Evolutionary conservation across 2,888 invertebrate species (phyloP).

Genomic region (Rambutsinella grinnellia): DNA sequence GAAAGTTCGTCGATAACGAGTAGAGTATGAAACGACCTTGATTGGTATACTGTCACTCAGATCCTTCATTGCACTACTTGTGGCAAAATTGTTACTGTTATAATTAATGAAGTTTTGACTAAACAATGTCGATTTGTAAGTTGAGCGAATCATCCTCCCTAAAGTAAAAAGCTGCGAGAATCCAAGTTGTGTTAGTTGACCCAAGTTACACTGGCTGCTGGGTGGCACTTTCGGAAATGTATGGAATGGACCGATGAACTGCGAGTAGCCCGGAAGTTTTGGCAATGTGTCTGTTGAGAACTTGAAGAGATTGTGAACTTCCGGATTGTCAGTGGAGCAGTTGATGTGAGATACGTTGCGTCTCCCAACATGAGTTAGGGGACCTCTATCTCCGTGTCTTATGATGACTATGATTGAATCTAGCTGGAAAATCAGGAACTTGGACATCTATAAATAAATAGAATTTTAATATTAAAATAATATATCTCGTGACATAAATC

Average conservation of each 20-base stretch:
- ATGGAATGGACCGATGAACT: slow-evolving; percentile 84
- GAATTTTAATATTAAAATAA: slow-evolving; percentile 5
- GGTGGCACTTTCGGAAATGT: slow-evolving; percentile 84
- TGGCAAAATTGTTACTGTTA: slow-evolving; percentile 39
- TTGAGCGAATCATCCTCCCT: slow-evolving; percentile 77
- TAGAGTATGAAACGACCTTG: slow-evolving; percentile 67
- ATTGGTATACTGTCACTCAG: slow-evolving; percentile 65
- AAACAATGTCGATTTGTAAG: slow-evolving; percentile 70
- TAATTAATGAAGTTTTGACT: slow-evolving; percentile 25
- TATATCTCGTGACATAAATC: background rate
- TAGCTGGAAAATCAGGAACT: slow-evolving; percentile 75
- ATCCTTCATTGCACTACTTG: slow-evolving; percentile 46
- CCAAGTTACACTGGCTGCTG: slow-evolving; percentile 80
- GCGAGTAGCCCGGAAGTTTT: slow-evolving; percentile 75
- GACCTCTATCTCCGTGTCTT: slow-evolving; percentile 91
- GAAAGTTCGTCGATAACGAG: slow-evolving; percentile 84
- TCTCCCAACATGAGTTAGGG: slow-evolving; percentile 79
- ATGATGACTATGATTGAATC: slow-evolving; percentile 83
- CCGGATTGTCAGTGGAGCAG: slow-evolving; percentile 72
- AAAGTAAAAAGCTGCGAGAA: slow-evolving; percentile 85
- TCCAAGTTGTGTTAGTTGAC: slow-evolving; percentile 86
- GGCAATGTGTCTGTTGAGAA: slow-evolving; percentile 61
- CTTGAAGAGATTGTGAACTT: slow-evolving; percentile 67
- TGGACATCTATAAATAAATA: slow-evolving; percentile 70
- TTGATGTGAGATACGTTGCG: slow-evolving; percentile 83